These are phyloP conservation scores for Xyrichtys novacula DNA, from an alignment of 2,797 vertebrate species.

Conservation along the genomic window DNA sequence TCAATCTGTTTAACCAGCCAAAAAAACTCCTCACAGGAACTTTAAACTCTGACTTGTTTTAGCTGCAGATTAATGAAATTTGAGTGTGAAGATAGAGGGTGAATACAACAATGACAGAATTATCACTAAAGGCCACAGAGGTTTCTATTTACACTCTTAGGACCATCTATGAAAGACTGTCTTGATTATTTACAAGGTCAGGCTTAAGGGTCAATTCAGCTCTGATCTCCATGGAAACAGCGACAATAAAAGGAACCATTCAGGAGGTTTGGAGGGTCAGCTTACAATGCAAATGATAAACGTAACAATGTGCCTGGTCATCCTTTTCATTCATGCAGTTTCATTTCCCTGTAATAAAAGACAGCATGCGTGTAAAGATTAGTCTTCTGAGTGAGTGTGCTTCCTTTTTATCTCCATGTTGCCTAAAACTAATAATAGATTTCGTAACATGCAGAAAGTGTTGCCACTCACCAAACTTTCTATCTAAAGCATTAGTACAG, in stretches of 20 bases:
- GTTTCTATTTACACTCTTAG: background rate
- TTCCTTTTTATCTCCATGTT: background rate
- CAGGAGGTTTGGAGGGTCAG: background rate
- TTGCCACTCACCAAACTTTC: background rate
- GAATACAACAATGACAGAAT: background rate
- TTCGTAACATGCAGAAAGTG: background rate
- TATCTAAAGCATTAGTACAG: background rate
- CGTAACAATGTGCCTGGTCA: background rate
- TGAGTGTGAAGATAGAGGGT: background rate
- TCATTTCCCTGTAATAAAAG: slow-evolving; percentile 10
- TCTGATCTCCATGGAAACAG: slow-evolving; percentile 35
- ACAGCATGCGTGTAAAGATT: slow-evolving; percentile 3
- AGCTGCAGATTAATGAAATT: background rate
- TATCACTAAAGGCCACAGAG: background rate
- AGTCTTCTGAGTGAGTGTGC: background rate
- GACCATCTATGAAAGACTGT: background rate
- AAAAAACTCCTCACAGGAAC: too few species aligned
- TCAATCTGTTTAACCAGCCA: too few species aligned
- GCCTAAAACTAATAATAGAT: background rate
- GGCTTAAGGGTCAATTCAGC: background rate
- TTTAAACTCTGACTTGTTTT: too few species aligned
- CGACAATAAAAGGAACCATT: slow-evolving; percentile 34
- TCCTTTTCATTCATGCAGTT: slow-evolving; percentile 5
- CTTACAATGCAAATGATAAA: slow-evolving; percentile 19
- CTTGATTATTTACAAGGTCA: slow-evolving; percentile 9